Evolutionary conservation across 2,888 invertebrate genomes (phyloP).

Genomic region (Abrostola tripartita): DNA sequence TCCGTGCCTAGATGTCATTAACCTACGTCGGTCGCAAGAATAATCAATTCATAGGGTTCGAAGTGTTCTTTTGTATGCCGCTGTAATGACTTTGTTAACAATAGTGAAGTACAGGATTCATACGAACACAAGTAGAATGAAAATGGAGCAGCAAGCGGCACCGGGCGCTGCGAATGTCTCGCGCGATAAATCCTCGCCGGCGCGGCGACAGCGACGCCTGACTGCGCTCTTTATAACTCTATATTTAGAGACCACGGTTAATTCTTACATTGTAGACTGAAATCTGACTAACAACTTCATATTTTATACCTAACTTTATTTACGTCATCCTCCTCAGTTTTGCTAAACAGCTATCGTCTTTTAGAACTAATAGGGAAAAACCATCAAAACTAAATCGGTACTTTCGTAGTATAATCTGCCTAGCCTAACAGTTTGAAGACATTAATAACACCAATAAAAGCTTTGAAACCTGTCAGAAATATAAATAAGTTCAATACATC

Average conservation of each 20-base stretch:
- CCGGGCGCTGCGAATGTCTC: conserved; percentile 52
- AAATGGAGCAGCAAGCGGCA: conserved; percentile 60
- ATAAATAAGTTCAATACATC: conserved; percentile 53
- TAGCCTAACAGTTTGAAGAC: conserved; percentile 23
- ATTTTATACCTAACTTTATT: conserved; percentile 5
- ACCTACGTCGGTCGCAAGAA: conserved; percentile 41
- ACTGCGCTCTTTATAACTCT: conserved; percentile 60
- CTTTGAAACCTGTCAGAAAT: conserved; percentile 44
- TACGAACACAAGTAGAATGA: conserved; percentile 59
- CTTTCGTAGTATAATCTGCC: conserved; percentile 20
- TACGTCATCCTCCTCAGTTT: background rate
- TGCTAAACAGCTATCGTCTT: background rate
- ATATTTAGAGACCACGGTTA: conserved; percentile 57
- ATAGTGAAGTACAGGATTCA: conserved; percentile 51
- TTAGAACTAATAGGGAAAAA: background rate
- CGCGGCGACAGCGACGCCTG: conserved; percentile 57
- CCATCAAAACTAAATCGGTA: conserved; percentile 13
- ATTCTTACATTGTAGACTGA: conserved; percentile 29
- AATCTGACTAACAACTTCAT: conserved; percentile 31
- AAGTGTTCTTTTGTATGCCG: conserved; percentile 43
- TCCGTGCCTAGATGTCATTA: conserved; percentile 50
- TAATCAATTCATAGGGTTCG: conserved; percentile 45
- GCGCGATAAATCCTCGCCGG: conserved; percentile 62
- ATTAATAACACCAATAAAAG: conserved; percentile 38
- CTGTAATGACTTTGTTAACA: conserved; percentile 40